A percentile compares a stretch with the other conserved stretches of the same genome.
Conservation (phyloP, 2,113 vertebrate species). For the Oceanodroma tethys region DNA sequence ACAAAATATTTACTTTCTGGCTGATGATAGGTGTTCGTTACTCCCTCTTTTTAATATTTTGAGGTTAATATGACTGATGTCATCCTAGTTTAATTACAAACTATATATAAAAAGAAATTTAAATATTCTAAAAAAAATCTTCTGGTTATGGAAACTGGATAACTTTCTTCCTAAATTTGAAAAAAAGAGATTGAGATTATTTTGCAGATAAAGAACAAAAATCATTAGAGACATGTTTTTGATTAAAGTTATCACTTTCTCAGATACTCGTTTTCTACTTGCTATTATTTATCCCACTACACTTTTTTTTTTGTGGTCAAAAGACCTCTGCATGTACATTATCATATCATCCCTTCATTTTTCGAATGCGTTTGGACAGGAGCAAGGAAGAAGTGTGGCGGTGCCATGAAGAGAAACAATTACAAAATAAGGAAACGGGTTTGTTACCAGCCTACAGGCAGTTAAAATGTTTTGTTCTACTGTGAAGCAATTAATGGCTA, state of each 20-base stretch:
- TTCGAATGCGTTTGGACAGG: neutral
- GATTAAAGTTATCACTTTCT: neutral
- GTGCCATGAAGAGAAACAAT: neutral
- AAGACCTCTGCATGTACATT: neutral
- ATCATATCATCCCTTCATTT: neutral
- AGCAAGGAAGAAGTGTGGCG: neutral
- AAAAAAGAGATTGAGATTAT: neutral
- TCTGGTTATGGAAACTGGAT: neutral
- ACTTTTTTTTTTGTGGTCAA: neutral
- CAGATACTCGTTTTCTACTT: neutral
- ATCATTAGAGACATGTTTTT: accelerated
- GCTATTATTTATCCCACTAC: neutral
- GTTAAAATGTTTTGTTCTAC: conserved; percentile 54
- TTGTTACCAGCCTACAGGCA: conserved; percentile 29
- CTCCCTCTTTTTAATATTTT: neutral
- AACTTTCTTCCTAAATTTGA: neutral
- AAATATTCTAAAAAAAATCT: neutral
- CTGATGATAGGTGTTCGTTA: neutral
- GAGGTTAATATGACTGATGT: neutral
- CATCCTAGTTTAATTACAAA: neutral
- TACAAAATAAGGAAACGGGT: neutral
- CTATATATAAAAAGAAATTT: neutral
- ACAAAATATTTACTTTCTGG: neutral
- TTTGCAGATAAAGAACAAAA: neutral
- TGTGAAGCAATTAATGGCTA: conserved; percentile 56